Conservation (phyloP, 1,140 invertebrate genomes). For the Himalopsyche phryganea region DNA sequence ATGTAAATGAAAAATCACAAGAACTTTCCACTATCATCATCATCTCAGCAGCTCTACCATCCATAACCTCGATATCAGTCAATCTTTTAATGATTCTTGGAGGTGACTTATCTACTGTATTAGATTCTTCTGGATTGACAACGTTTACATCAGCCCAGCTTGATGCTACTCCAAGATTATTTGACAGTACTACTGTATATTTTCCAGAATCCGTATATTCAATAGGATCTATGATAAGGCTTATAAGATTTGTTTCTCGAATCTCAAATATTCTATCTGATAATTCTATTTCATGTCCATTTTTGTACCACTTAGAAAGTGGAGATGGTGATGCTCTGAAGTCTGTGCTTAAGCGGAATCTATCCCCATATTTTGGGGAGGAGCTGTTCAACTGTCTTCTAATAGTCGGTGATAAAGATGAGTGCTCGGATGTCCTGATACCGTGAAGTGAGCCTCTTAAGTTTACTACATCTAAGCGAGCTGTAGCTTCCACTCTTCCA, state of each 20-base stretch:
- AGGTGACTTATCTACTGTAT: conserved; percentile 36
- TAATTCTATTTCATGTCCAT: conserved; percentile 45
- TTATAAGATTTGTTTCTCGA: conserved; percentile 34
- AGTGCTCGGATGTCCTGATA: conserved; percentile 44
- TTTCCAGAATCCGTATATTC: conserved; percentile 54
- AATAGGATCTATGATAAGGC: conserved; percentile 53
- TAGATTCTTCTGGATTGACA: conserved; percentile 22
- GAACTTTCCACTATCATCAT: conserved; percentile 50
- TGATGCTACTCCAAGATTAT: conserved; percentile 55
- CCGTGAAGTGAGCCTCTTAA: conserved; percentile 43
- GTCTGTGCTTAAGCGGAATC: conserved; percentile 55
- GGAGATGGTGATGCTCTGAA: conserved; percentile 57
- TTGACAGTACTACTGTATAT: conserved; percentile 73
- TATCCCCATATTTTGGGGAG: conserved; percentile 51
- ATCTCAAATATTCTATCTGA: conserved; percentile 38
- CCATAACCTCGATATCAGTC: conserved; percentile 47
- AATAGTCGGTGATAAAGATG: conserved; percentile 41
- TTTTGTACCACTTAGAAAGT: conserved; percentile 60
- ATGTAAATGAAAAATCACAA: conserved; percentile 63
- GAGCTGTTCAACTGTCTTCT: conserved; percentile 45
- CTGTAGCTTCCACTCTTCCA: conserved; percentile 75
- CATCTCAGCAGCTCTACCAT: conserved; percentile 61
- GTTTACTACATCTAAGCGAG: conserved; percentile 75
- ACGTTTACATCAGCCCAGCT: conserved; percentile 27
- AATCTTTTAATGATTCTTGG: conserved; percentile 36